These are phyloP conservation scores for Sebastes melanostomus DNA, from an alignment of 2,797 vertebrate species.

Conservation along the genomic window DNA sequence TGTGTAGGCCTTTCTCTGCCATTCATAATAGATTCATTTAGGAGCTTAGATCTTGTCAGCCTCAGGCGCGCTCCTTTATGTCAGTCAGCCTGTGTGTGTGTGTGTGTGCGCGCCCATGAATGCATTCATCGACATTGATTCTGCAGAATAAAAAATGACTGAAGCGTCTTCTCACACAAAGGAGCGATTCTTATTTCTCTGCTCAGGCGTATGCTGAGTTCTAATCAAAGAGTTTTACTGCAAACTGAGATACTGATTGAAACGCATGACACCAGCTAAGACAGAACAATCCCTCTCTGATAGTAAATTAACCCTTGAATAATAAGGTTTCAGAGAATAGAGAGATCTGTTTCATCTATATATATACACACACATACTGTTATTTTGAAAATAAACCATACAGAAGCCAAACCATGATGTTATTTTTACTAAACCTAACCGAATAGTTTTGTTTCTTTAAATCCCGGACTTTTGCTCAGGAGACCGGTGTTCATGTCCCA, in stretches of 20 bases:
- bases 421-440: too few species aligned
- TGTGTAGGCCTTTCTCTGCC: constrained; percentile 28
- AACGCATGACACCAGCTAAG: neutral
- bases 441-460: too few species aligned
- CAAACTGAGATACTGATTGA: constrained; percentile 19
- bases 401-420: too few species aligned
- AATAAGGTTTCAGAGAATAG: neutral
- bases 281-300: neutral
- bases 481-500: accelerated
- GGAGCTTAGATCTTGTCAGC: constrained; percentile 62
- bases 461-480: too few species aligned
- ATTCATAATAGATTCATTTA: constrained; percentile 68
- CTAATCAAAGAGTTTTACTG: constrained; percentile 9
- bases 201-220: constrained; percentile 6
- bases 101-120: neutral
- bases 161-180: constrained; percentile 28
- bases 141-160: constrained; percentile 47
- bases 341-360: neutral
- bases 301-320: neutral
- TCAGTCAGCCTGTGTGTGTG: constrained; percentile 19
- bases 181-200: constrained; percentile 23
- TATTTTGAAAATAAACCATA: neutral
- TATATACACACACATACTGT: neutral
- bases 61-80: constrained; percentile 42
- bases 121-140: constrained; percentile 37